phyloP scores from a whole-genome alignment of 2,888 invertebrate genomes.

The Trissolcus japonicus region DNA sequence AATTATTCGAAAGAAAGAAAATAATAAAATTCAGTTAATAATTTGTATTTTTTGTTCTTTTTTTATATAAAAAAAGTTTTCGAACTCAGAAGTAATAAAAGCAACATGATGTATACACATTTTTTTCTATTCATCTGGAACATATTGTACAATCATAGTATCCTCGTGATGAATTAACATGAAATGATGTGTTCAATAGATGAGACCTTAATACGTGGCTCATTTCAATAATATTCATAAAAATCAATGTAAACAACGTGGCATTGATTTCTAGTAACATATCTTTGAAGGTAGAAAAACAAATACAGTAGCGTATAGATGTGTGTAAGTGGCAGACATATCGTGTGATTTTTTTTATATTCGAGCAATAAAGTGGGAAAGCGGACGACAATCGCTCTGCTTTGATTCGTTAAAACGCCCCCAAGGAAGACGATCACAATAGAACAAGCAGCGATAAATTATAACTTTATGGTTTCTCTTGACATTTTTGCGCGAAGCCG shows the following conservation, averaged over 20 bases:
- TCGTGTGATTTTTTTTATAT: conserved; percentile 46
- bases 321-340: not conserved
- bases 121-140: not conserved
- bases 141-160: conserved; percentile 15
- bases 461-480: conserved; percentile 74
- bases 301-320: no score
- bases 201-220: conserved; percentile 5
- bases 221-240: not conserved
- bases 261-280: not conserved
- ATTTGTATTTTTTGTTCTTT: no score
- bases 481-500: conserved; percentile 71
- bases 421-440: conserved; percentile 70
- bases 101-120: no score
- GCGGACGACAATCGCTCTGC: conserved; percentile 61
- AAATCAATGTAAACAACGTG: not conserved
- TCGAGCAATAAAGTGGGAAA: conserved; percentile 49
- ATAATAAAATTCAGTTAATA: no score
- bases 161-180: conserved; percentile 35
- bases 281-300: no score
- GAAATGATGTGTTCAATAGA: conserved; percentile 12
- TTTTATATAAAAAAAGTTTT: no score
- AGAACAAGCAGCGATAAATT: conserved; percentile 73
- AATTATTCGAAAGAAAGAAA: no score
- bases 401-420: conserved; percentile 73
- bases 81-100: no score